Percentiles rank a stretch among this genome's conserved stretches.
These are phyloP conservation scores for Hetaerina titia DNA, from an alignment of 2,888 invertebrate genomes.

Conservation along the genomic window DNA sequence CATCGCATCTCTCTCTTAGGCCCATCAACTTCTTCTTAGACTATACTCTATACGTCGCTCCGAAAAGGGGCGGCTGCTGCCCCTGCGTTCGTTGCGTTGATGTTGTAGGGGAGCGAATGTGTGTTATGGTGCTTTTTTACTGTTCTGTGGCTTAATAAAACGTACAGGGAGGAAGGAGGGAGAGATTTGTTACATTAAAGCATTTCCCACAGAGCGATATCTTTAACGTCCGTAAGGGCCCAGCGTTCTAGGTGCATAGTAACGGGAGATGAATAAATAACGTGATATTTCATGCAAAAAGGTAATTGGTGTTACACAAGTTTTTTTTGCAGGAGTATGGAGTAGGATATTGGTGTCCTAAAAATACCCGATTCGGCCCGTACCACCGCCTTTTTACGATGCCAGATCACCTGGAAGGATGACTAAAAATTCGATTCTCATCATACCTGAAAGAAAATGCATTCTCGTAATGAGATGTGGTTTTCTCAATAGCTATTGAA, in stretches of 20 bases:
- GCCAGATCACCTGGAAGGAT: too few species aligned
- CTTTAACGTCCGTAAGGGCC: not conserved
- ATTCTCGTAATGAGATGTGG: too few species aligned
- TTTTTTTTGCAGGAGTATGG: not conserved
- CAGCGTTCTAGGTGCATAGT: not conserved
- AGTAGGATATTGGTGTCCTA: too few species aligned
- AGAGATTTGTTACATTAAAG: not conserved
- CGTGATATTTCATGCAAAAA: not conserved
- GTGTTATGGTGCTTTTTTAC: constrained; percentile 17
- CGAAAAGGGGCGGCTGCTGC: not conserved
- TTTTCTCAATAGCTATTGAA: too few species aligned
- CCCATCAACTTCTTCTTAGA: constrained; percentile 18
- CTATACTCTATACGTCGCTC: not conserved
- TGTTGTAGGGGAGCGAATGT: not conserved
- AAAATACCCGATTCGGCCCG: too few species aligned
- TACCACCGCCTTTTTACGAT: too few species aligned
- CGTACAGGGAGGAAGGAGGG: not conserved
- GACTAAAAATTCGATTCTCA: too few species aligned
- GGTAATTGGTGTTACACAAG: not conserved
- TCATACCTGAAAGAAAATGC: too few species aligned
- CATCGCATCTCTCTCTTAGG: not conserved
- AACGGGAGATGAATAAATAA: not conserved
- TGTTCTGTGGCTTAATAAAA: not conserved
- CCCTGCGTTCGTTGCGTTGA: not conserved
- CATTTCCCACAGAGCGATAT: not conserved